Conservation (phyloP, 92 coral and sea anemone species). For the Paragorgia papillata region DNA sequence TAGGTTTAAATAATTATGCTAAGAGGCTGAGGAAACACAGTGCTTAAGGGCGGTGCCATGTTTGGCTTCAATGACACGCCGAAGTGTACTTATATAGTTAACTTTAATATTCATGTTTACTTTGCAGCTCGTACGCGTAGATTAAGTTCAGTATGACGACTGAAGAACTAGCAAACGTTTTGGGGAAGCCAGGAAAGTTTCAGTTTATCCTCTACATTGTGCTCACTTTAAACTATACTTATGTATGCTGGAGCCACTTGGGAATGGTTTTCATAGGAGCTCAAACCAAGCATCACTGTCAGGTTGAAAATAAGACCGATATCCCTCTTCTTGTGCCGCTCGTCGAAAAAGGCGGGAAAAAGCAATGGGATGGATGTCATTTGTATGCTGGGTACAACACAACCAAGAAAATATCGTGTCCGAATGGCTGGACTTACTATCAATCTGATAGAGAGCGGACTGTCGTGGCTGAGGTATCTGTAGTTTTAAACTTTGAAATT, state of each 20-base stretch:
- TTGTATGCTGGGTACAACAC: slow-evolving; percentile 7
- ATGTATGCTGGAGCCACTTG: slow-evolving; percentile 16
- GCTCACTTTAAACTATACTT: slow-evolving; percentile 4
- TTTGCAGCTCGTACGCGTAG: too few species aligned
- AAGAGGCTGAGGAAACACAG: too few species aligned
- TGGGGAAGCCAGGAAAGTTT: slow-evolving; percentile 38
- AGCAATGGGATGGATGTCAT: slow-evolving; percentile 26
- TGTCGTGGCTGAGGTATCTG: not conserved
- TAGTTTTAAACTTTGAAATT: too few species aligned
- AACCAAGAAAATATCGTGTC: slow-evolving; percentile 8
- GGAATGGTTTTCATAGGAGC: slow-evolving; percentile 33
- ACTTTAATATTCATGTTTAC: too few species aligned
- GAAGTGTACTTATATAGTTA: too few species aligned
- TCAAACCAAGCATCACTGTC: slow-evolving; percentile 34
- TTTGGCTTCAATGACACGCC: too few species aligned
- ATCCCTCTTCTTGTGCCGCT: slow-evolving; percentile 12
- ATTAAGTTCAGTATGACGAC: not conserved
- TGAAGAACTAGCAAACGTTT: slow-evolving; percentile 13
- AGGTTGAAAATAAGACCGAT: not conserved
- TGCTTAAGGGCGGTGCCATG: too few species aligned
- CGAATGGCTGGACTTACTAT: slow-evolving; percentile 28
- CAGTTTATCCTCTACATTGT: slow-evolving; percentile 36
- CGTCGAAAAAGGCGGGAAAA: slow-evolving; percentile 16
- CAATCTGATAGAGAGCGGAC: not conserved
- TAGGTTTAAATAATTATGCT: too few species aligned